phyloP scores from a whole-genome alignment of 2,797 vertebrate species.

The Pantherophis vulpinus region DNA sequence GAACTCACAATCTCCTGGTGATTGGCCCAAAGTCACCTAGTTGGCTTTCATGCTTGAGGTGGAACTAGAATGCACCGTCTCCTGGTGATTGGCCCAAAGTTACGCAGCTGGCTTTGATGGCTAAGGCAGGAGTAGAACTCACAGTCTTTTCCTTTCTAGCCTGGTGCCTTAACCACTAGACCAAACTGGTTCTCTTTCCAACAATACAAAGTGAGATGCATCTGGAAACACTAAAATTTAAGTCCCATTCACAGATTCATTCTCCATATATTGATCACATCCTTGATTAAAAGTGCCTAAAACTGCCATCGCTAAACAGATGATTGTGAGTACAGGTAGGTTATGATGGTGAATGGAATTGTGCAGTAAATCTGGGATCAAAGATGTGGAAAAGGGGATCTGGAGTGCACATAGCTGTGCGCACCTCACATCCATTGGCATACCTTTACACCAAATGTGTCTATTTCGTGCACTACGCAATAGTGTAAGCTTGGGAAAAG shows the following conservation, averaged over 20 bases:
- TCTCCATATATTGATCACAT: neutral
- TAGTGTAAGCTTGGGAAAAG: neutral
- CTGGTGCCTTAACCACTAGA: neutral
- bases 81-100: no score
- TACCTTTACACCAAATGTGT: neutral
- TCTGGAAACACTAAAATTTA: neutral
- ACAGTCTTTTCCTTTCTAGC: neutral
- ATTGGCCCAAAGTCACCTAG: no score
- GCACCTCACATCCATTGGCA: neutral
- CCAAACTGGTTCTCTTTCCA: neutral
- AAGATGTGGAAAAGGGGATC: neutral
- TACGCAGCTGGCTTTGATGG: no score
- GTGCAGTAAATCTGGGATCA: neutral
- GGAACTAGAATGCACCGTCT: rapidly evolving
- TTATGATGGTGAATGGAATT: neutral
- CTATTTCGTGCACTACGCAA: neutral
- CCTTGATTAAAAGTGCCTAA: neutral
- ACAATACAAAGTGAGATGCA: neutral
- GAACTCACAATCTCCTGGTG: no score
- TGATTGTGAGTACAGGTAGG: neutral
- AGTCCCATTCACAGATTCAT: neutral
- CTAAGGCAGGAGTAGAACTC: neutral
- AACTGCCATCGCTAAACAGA: neutral
- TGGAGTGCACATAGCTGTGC: neutral
- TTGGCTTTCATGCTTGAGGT: no score